Base-by-base conservation (phyloP, 2,113 vertebrate species). In the Leptosomus discolor region DNA sequence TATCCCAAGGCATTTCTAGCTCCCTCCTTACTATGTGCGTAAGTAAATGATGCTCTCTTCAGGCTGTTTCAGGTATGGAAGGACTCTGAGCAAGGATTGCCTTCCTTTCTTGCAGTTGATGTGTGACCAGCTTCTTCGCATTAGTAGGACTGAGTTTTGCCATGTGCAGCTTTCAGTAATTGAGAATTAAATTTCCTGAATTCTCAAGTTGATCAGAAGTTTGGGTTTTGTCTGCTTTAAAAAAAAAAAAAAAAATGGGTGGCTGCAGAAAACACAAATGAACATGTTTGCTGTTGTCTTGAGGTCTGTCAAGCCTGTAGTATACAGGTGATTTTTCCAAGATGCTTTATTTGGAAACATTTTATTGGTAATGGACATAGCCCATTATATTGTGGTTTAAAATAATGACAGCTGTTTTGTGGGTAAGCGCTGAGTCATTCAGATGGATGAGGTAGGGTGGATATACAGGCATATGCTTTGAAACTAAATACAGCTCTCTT, bases 341-440 rank as follows among this genome's bases (percentile, higher is more conserved):
- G 77, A 36, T 85, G 41, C 50, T 95, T 82, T 90, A 71, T 73
- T 91, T 78, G 93, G 67, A 87, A 94, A 57, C 57, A 10, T 63
- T 70, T 78, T 24, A 64, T 41, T 75, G 53, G 39, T 90, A 68
- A 88, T 95, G 84, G 57, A 15, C n/a, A 6, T 56, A 61, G 74
- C 46, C 79, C 57, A 53, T 92, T 92, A 68, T 64, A 43, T 61
- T 80, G 69, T 67, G 80, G 80, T 67, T 92, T 56, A 74, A 81
- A 94, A 79, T 78, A 85, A 73, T 76, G 57, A 65, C 36, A 56
- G 36, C 45, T 90, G 74, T 82, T 93, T 69, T 73, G 32, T 85
- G 41, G 74, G 24, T 69, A 37, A 77, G 53, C 71, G 53, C 79
- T 61, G 85, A 94, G 58, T 95, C 95, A 92, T 61, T 86, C 75